These are phyloP conservation scores for Congeria kusceri DNA, from an alignment of 2,888 invertebrate genomes.

Conservation along the genomic window DNA sequence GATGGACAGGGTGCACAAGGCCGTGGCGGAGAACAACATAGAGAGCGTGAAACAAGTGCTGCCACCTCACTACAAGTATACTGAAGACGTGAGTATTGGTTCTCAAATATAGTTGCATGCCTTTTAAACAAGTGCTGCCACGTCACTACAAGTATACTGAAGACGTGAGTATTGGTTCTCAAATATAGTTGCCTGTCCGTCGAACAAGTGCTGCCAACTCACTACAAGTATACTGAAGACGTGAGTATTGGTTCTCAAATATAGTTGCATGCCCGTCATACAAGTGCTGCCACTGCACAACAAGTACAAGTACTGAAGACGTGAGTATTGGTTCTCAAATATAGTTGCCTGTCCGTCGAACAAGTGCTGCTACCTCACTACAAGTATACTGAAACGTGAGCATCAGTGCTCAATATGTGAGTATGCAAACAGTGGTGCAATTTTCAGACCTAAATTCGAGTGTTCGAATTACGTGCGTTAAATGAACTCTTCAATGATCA, in stretches of 20 bases:
- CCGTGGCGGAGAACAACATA: conserved; percentile 66
- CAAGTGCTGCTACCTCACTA: no score
- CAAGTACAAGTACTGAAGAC: no score
- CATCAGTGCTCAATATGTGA: no score
- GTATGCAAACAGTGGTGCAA: no score
- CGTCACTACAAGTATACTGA: conserved; percentile 72
- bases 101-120: background rate
- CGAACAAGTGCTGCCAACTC: conserved; percentile 68
- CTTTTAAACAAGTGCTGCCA: background rate
- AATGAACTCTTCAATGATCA: no score
- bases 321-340: no score
- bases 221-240: conserved; percentile 73
- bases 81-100: conserved; percentile 63
- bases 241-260: conserved; percentile 42
- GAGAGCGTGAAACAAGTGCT: conserved; percentile 59
- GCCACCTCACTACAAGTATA: conserved; percentile 75
- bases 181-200: conserved; percentile 5
- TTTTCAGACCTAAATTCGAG: no score
- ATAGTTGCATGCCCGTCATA: no score
- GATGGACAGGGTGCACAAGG: conserved; percentile 61
- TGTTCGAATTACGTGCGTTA: no score
- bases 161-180: conserved; percentile 50
- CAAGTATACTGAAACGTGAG: no score
- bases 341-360: no score
- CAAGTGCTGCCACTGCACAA: no score